These are phyloP conservation scores for Oncorhynchus tshawytscha DNA, from an alignment of 2,113 vertebrate genomes.

Conservation along the genomic window DNA sequence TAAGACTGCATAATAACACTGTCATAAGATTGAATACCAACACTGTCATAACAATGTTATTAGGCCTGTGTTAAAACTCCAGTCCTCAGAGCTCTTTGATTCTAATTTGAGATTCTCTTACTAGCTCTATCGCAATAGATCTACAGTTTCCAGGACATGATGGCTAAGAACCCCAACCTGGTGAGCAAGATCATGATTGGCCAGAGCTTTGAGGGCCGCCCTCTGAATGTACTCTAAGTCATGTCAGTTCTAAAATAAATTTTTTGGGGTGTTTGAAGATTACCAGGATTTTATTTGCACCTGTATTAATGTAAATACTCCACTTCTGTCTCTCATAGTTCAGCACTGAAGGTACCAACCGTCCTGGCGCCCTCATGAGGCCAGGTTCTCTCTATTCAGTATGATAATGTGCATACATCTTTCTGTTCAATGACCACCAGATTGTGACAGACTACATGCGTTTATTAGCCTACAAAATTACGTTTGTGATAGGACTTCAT, in stretches of 20 bases:
- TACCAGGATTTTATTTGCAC: background rate
- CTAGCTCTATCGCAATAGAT: conserved; percentile 70
- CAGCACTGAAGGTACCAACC: conserved; percentile 80
- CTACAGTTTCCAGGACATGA: conserved; percentile 84
- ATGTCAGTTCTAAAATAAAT: background rate
- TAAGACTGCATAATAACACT: no score
- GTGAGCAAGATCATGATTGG: conserved; percentile 87
- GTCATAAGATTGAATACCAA: no score
- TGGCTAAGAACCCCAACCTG: conserved; percentile 76
- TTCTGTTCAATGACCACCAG: conserved; percentile 55
- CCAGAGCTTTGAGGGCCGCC: conserved; percentile 80
- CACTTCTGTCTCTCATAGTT: conserved; percentile 69
- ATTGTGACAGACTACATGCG: conserved; percentile 68
- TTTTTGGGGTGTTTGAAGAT: background rate
- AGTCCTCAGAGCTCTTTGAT: no score
- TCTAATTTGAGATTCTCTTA: background rate
- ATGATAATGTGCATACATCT: background rate
- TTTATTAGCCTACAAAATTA: no score
- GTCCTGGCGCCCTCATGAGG: conserved; percentile 41
- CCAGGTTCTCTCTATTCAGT: no score
- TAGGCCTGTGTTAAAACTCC: no score
- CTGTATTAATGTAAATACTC: no score
- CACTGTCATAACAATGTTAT: no score
- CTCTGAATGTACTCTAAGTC: conserved; percentile 79
- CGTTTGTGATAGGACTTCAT: no score